Percentiles rank a stretch among this genome's conserved stretches.
phyloP scores from a whole-genome alignment of 2,888 invertebrate genomes.

The Theretra japonica region DNA sequence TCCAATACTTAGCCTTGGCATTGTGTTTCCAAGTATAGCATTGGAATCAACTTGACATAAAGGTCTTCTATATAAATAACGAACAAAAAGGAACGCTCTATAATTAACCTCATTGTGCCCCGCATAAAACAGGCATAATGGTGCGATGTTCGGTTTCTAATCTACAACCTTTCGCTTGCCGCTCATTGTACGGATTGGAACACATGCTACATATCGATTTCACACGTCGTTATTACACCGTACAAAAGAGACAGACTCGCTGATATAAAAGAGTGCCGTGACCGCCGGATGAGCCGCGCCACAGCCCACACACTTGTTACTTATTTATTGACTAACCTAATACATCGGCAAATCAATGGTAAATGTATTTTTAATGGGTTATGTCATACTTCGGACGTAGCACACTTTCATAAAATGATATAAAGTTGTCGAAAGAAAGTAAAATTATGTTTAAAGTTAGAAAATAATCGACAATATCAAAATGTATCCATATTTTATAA shows the following conservation, averaged over 20 bases:
- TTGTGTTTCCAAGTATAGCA: not conserved
- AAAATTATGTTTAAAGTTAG: no score
- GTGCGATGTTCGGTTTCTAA: conserved; percentile 21
- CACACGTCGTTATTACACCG: conserved; percentile 16
- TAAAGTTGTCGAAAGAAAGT: not conserved
- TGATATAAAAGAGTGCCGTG: conserved; percentile 15
- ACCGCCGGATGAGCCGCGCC: not conserved
- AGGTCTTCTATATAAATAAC: not conserved
- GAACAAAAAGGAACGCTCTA: not conserved
- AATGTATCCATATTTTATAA: not conserved
- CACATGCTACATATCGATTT: conserved; percentile 24
- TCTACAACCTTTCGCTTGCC: conserved; percentile 18
- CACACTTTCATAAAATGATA: not conserved
- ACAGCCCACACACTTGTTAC: not conserved
- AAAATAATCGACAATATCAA: no score
- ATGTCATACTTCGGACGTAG: not conserved
- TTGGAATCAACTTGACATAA: not conserved
- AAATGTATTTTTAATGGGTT: not conserved
- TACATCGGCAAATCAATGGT: not conserved
- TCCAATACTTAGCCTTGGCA: not conserved
- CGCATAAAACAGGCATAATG: not conserved
- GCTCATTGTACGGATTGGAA: conserved; percentile 13
- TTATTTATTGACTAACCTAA: conserved; percentile 2
- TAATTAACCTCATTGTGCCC: conserved; percentile 5
- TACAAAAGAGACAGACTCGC: conserved; percentile 19